Evolutionary conservation across 2,888 invertebrate genomes (phyloP).

Genomic region (Hoplodrina blanda): DNA sequence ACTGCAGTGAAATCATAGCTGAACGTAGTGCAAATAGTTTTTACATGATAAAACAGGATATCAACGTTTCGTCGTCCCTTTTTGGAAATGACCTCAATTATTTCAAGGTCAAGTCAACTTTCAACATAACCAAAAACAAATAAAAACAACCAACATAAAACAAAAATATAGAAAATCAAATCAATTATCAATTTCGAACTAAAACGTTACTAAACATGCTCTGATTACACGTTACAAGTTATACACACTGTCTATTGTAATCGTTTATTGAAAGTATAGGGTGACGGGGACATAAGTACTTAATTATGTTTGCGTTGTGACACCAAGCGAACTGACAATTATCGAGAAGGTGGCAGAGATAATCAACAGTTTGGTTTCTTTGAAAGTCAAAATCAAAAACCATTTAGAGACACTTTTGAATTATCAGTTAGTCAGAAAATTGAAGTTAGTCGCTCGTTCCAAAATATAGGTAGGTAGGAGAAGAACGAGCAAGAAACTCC

Average conservation of each 20-base stretch:
- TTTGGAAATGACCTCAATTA: background rate
- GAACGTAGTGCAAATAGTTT: no score
- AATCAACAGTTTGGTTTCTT: constrained; percentile 47
- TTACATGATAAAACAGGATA: no score
- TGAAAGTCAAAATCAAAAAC: no score
- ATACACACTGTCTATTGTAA: constrained; percentile 31
- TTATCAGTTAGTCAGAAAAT: no score
- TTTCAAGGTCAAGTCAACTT: background rate
- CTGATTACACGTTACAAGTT: constrained; percentile 46
- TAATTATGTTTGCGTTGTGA: constrained; percentile 76
- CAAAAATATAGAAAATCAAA: constrained; percentile 30
- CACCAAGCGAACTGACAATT: constrained; percentile 65
- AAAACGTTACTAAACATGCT: constrained; percentile 12
- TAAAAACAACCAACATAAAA: background rate
- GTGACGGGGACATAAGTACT: constrained; percentile 71
- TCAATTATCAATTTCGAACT: constrained; percentile 35
- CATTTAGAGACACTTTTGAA: no score
- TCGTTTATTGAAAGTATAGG: constrained; percentile 56
- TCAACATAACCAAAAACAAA: background rate
- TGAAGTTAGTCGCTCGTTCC: no score
- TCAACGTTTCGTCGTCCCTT: no score
- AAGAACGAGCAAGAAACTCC: no score
- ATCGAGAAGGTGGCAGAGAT: constrained; percentile 62
- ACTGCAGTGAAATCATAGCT: no score
- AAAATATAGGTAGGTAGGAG: no score